These are phyloP conservation scores for Tragelaphus eurycerus DNA, from an alignment of 2,797 vertebrate species.

Conservation along the genomic window DNA sequence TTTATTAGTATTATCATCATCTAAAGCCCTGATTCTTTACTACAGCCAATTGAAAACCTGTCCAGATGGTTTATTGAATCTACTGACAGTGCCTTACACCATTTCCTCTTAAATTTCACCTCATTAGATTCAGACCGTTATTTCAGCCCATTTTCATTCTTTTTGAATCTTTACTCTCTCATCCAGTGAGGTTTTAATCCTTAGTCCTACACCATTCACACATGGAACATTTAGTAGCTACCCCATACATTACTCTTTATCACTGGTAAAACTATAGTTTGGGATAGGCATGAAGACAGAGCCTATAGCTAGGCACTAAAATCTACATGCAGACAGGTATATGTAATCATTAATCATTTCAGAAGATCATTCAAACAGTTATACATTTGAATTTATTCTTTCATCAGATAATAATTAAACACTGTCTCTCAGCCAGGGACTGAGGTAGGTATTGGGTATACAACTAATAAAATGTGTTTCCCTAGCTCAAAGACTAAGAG, in stretches of 20 bases:
- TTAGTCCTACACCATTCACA: not conserved
- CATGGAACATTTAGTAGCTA: not conserved
- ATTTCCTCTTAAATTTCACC: not conserved
- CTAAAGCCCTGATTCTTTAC: not conserved
- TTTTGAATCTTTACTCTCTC: not conserved
- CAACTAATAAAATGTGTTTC: not conserved
- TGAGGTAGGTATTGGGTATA: not conserved
- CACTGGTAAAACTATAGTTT: not conserved
- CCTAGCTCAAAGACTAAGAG: not conserved
- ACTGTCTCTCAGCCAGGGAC: not conserved
- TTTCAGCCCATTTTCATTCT: slow-evolving; percentile 6
- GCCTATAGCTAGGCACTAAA: not conserved
- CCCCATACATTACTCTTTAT: not conserved
- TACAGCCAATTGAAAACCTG: not conserved
- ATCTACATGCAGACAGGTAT: not conserved
- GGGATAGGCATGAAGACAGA: not conserved
- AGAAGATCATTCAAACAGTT: not conserved
- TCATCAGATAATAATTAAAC: not conserved
- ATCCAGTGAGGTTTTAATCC: not conserved
- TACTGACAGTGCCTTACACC: not conserved
- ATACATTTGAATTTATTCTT: not conserved
- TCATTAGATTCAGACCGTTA: not conserved
- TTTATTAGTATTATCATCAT: not conserved
- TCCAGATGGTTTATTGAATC: not conserved
- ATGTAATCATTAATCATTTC: slow-evolving; percentile 21